These are phyloP conservation scores for Sylvilagus floridanus DNA, from an alignment of 2,797 vertebrate species.

Conservation along the genomic window DNA sequence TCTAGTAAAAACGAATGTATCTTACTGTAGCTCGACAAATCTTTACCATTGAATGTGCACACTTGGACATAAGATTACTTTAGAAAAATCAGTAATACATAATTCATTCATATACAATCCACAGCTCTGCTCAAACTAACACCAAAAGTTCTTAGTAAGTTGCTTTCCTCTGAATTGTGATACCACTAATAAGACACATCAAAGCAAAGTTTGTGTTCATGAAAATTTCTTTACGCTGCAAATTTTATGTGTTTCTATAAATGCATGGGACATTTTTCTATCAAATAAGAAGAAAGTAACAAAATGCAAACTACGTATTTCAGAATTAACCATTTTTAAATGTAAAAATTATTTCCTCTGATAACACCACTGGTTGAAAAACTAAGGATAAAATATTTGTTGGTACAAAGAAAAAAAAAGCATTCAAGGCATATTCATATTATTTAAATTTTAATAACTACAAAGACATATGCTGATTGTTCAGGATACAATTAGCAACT, in stretches of 20 bases:
- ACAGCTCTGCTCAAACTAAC: not conserved
- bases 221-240: slow-evolving; percentile 4
- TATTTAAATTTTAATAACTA: slow-evolving; percentile 60
- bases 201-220: not conserved
- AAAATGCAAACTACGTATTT: not conserved
- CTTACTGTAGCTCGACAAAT: slow-evolving; percentile 35
- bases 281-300: not conserved
- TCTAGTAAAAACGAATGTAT: not conserved
- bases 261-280: not conserved
- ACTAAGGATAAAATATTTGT: not conserved
- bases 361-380: not conserved
- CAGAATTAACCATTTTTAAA: slow-evolving; percentile 45
- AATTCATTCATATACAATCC: not conserved
- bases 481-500: slow-evolving; percentile 63
- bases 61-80: slow-evolving; percentile 30
- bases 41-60: not conserved
- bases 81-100: not conserved
- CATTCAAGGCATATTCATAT: not conserved
- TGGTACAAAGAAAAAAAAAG: not conserved
- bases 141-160: not conserved
- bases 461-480: slow-evolving; percentile 49
- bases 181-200: slow-evolving; percentile 24
- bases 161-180: not conserved
- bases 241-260: slow-evolving; percentile 16
- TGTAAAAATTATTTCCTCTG: slow-evolving; percentile 26